Evolutionary conservation across 2,797 vertebrate genomes (phyloP), one percentile per base, ranked within the genome.

Genomic region (Rhinogobio ventralis): DNA sequence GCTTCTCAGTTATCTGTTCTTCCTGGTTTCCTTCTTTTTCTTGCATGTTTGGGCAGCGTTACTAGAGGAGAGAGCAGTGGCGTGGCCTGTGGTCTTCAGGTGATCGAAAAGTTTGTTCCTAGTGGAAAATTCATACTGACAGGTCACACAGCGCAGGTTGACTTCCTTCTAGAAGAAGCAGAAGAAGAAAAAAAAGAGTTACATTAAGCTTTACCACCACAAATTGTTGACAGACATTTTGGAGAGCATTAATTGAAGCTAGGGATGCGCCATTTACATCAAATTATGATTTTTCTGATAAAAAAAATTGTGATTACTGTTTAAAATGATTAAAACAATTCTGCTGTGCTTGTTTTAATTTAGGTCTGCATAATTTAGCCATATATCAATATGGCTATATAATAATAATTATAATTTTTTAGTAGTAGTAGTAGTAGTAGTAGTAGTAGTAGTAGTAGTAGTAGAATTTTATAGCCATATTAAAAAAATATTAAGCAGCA

Each of bases 91-190:
- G 42, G 91, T 93, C 93, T 97, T 98, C 69, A 99, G 93, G 71
- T 99, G 98, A 89, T 97, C 97, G 72, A 99, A 99, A 82, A 99
- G 91, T 91, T 99, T 99, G 93, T 99, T 99, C 90, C 98, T 95
- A 1, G 98, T 97, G 72, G 95, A 69, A 91, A 99, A 99, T 72
- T 95, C 95, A 57, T 90, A 91, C 84, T 93, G 93, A 85, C 98
- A 99, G 77, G 95, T 96, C 77, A 96, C 94, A 74, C 98, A 99
- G 87, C 87, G 75, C 83, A 97, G 93, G 67, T 86, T 93, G n/a
- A 81, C 75, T 86, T 97, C 96, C 88, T 78, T 95, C 96, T 97
- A 87, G 8, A 51, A n/a, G 14, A 19, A 30, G 3, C 7, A 73
- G 19, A 55, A n/a, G 57, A 11, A 62, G 15, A 2, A 6, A 2